A percentile compares a stretch with the other conserved stretches of the same genome.
These are phyloP conservation scores for Cyphomyrmex costatus DNA, from an alignment of 1,140 invertebrate genomes.

Conservation along the genomic window DNA sequence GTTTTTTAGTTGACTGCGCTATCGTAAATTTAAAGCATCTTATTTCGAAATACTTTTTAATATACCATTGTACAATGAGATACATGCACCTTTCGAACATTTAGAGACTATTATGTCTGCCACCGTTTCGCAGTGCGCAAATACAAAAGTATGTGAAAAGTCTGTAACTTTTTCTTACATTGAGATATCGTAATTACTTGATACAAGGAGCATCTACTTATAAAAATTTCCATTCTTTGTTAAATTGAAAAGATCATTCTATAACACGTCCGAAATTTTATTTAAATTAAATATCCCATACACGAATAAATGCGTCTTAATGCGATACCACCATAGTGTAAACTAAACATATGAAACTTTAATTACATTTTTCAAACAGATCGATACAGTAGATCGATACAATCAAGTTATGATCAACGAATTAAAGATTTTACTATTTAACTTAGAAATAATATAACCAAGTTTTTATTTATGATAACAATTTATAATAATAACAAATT, in stretches of 20 bases:
- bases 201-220: constrained; percentile 67
- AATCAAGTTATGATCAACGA: neutral
- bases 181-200: constrained; percentile 65
- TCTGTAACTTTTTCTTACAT: constrained; percentile 56
- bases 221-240: constrained; percentile 58
- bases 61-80: constrained; percentile 70
- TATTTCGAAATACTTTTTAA: constrained; percentile 14
- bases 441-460: neutral
- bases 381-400: neutral
- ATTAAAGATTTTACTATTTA: neutral
- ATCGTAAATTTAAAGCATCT: constrained; percentile 72
- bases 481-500: neutral
- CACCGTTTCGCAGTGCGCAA: constrained; percentile 69
- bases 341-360: neutral
- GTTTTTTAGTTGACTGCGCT: neutral
- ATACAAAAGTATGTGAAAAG: constrained; percentile 66
- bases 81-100: constrained; percentile 72
- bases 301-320: neutral
- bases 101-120: constrained; percentile 66
- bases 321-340: neutral
- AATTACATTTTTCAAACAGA: neutral
- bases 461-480: neutral
- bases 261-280: constrained; percentile 52
- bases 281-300: neutral
- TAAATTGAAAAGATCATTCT: constrained; percentile 68